phyloP scores from a whole-genome alignment of 2,888 invertebrate species.

The Megalurothrips usitatus region DNA sequence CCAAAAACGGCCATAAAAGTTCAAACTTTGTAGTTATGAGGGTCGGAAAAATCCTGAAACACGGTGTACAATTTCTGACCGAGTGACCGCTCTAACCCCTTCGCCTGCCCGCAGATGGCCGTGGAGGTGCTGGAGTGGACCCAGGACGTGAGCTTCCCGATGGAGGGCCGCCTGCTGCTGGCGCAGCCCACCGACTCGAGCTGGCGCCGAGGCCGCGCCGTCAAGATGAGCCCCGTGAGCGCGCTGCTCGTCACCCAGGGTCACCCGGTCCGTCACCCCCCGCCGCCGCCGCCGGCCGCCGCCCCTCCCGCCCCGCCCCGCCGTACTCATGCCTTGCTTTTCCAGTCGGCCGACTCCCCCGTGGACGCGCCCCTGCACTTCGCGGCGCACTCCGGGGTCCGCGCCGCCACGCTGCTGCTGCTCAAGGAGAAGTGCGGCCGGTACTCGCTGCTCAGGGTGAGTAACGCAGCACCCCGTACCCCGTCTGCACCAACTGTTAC shows the following conservation, averaged over 20 bases:
- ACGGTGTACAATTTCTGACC: too few relatives aligned
- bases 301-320: too few relatives aligned
- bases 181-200: conserved; percentile 88
- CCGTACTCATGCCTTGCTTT: not conserved
- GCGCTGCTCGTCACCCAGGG: conserved; percentile 88
- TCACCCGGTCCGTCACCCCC: conserved; percentile 37
- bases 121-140: conserved; percentile 92
- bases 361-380: conserved; percentile 33
- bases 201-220: conserved; percentile 83
- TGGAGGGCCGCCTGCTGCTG: conserved; percentile 83
- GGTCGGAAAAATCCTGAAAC: too few relatives aligned
- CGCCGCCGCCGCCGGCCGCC: too few relatives aligned
- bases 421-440: conserved; percentile 87
- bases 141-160: conserved; percentile 83
- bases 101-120: conserved; percentile 59
- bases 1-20: too few relatives aligned
- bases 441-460: conserved; percentile 71
- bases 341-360: conserved; percentile 1
- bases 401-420: conserved; percentile 81
- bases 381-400: conserved; percentile 53
- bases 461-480: conserved; percentile 40
- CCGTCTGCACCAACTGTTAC: too few relatives aligned
- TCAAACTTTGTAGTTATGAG: too few relatives aligned
- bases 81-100: too few relatives aligned
- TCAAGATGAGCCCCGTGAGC: conserved; percentile 81